These are phyloP conservation scores for Phalera bucephala DNA, from an alignment of 2,888 invertebrate species.

Conservation along the genomic window DNA sequence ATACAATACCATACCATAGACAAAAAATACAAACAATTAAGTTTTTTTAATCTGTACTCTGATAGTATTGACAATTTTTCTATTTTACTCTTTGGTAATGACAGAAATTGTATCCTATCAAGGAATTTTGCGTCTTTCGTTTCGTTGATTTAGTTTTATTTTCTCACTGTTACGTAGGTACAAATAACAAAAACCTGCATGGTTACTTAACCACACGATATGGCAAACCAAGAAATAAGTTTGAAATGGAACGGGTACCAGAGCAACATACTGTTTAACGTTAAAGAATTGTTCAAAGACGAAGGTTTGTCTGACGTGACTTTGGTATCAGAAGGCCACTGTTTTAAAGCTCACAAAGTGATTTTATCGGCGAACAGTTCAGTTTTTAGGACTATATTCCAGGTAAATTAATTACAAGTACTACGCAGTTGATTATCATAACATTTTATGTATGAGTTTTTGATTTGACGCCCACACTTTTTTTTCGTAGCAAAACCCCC, in stretches of 20 bases:
- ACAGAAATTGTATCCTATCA: too few species aligned
- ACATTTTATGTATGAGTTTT: slow-evolving; percentile 18
- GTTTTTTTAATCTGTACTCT: too few species aligned
- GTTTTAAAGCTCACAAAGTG: slow-evolving; percentile 87
- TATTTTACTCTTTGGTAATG: too few species aligned
- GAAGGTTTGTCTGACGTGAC: slow-evolving; percentile 87
- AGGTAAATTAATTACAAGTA: slow-evolving; percentile 58
- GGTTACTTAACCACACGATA: slow-evolving; percentile 26
- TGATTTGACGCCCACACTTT: slow-evolving; percentile 63
- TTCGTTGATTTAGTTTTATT: slow-evolving; percentile 29
- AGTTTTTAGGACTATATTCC: slow-evolving; percentile 85
- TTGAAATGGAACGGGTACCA: slow-evolving; percentile 88
- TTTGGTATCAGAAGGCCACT: slow-evolving; percentile 85
- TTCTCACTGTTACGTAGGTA: slow-evolving; percentile 17
- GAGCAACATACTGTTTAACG: slow-evolving; percentile 84
- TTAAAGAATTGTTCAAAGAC: slow-evolving; percentile 85
- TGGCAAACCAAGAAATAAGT: slow-evolving; percentile 85
- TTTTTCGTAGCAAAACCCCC: slow-evolving; percentile 86
- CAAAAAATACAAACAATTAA: too few species aligned
- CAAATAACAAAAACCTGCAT: slow-evolving; percentile 6
- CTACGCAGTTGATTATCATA: slow-evolving; percentile 2
- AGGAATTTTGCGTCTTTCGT: slow-evolving; percentile 36
- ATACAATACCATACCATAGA: too few species aligned
- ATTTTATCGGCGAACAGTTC: slow-evolving; percentile 87
- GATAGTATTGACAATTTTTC: too few species aligned